Conservation (phyloP, 2,113 vertebrate genomes). For the Pycnonotus jocosus region DNA sequence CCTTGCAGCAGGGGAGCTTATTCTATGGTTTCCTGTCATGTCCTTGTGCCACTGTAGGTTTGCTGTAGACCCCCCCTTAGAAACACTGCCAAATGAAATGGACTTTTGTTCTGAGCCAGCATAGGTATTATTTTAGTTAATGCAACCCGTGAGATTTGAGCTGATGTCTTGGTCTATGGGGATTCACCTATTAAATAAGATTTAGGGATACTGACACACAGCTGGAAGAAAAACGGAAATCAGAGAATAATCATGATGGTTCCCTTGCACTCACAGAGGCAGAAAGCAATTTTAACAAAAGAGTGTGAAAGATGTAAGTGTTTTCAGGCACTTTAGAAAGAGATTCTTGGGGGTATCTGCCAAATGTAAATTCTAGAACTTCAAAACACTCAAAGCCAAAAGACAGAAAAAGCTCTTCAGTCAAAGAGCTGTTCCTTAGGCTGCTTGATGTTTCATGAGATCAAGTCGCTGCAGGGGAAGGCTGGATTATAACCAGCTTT, state of each 20-base stretch:
- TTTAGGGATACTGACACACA: neutral
- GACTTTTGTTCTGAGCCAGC: neutral
- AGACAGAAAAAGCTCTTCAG: neutral
- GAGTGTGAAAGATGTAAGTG: neutral
- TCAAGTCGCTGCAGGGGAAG: neutral
- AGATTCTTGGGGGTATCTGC: neutral
- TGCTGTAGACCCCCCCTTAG: neutral
- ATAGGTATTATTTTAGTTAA: neutral
- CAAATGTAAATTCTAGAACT: neutral
- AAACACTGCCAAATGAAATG: neutral
- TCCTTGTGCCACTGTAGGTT: neutral
- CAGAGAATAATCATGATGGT: neutral
- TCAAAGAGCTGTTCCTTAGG: neutral
- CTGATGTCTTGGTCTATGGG: neutral
- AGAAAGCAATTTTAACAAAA: neutral
- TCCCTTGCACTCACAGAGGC: neutral
- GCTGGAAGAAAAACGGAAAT: neutral
- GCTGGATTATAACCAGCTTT: neutral
- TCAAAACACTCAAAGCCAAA: neutral
- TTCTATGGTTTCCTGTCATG: neutral
- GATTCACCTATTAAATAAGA: neutral
- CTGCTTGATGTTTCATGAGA: neutral
- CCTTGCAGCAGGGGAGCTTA: neutral
- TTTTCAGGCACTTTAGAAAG: neutral
- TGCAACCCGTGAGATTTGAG: accelerated